A percentile compares a stretch with the other conserved stretches of the same genome.
Conservation (phyloP, 35 echinoderm and acorn worm species). For the Lytechinus variegatus region DNA sequence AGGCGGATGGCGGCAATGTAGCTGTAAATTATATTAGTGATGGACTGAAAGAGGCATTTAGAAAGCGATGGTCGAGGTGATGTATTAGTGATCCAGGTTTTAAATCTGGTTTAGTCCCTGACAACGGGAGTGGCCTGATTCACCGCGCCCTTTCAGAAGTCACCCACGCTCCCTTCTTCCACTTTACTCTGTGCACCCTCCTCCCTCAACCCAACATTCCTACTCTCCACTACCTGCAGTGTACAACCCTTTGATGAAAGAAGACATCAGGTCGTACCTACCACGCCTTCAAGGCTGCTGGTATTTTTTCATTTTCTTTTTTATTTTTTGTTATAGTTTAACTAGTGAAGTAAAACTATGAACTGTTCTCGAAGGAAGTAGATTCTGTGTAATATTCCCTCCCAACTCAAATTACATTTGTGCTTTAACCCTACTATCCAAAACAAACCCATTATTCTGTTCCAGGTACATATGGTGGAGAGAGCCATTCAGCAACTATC, state of each 20-base stretch:
- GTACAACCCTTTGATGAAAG: no score
- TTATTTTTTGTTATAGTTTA: no score
- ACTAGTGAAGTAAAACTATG: neutral
- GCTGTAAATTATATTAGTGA: slow-evolving; percentile 70
- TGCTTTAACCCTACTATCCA: neutral
- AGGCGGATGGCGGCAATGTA: slow-evolving; percentile 58
- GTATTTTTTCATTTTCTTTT: no score
- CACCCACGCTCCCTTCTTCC: no score
- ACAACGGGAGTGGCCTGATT: no score
- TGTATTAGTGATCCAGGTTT: no score
- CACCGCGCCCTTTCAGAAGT: no score
- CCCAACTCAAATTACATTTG: neutral
- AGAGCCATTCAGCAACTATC: slow-evolving; percentile 59
- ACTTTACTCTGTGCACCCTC: no score
- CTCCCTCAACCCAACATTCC: no score
- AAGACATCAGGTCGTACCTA: no score
- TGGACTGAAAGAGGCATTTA: neutral
- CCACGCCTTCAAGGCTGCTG: no score
- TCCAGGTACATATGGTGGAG: slow-evolving; percentile 70
- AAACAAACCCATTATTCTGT: neutral
- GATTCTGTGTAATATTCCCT: neutral
- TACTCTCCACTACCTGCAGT: no score
- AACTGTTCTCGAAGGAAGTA: neutral
- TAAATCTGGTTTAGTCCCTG: neutral
- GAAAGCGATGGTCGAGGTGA: neutral